These are phyloP conservation scores for Antitype chi DNA, from an alignment of 2,888 invertebrate species.

Conservation along the genomic window DNA sequence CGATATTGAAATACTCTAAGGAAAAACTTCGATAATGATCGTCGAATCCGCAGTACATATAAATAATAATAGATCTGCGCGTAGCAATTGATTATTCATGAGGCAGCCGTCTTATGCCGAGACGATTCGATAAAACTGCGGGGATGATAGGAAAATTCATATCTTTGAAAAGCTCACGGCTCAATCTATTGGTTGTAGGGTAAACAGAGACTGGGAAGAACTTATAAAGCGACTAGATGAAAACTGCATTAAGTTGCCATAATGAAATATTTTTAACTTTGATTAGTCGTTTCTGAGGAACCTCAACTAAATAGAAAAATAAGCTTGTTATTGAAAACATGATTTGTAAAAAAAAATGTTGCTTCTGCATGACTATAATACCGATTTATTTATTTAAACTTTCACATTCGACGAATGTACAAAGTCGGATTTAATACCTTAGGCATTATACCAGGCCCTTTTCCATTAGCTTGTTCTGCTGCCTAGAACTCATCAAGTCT, in stretches of 20 bases:
- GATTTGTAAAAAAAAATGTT: too few relatives aligned
- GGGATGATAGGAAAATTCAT: constrained; percentile 60
- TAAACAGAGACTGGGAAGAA: constrained; percentile 25
- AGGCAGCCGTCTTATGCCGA: constrained; percentile 68
- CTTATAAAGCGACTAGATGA: constrained; percentile 9
- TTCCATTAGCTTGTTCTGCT: too few relatives aligned
- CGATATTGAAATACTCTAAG: constrained; percentile 52
- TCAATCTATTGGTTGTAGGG: constrained; percentile 32
- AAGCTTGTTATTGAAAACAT: too few relatives aligned
- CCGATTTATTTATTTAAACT: too few relatives aligned
- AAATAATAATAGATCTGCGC: constrained; percentile 67
- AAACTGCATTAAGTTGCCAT: neutral
- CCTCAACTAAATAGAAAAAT: too few relatives aligned
- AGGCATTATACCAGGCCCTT: too few relatives aligned
- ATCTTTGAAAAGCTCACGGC: constrained; percentile 46
- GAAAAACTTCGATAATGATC: constrained; percentile 65
- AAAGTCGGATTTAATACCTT: too few relatives aligned
- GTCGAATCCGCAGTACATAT: constrained; percentile 65
- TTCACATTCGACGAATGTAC: too few relatives aligned
- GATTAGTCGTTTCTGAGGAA: neutral
- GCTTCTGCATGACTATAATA: too few relatives aligned
- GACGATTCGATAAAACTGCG: constrained; percentile 56
- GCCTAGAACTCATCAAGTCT: too few relatives aligned
- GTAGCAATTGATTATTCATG: constrained; percentile 76
- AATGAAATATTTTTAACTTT: neutral